phyloP scores from a whole-genome alignment of 1,140 invertebrate species.

The Asobara japonica region DNA sequence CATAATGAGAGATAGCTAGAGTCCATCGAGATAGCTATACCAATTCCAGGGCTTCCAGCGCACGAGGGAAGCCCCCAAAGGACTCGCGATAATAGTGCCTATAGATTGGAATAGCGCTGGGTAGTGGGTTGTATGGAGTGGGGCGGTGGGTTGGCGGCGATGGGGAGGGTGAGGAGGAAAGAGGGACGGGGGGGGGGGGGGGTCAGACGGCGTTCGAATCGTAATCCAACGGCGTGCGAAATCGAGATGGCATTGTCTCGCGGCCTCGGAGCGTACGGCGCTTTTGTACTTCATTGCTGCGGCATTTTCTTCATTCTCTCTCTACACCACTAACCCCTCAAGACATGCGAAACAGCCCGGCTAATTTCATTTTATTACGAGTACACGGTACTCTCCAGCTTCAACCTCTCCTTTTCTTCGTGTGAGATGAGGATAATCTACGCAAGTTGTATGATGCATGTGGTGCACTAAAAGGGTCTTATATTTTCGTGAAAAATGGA shows the following conservation, averaged over 20 bases:
- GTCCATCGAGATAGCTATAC: conserved; percentile 4
- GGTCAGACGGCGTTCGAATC: conserved; percentile 45
- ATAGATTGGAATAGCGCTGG: conserved; percentile 8
- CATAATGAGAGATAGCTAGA: conserved; percentile 14
- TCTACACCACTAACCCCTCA: conserved; percentile 16
- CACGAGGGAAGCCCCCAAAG: conserved; percentile 22
- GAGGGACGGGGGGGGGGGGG: background rate
- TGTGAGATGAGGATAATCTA: background rate
- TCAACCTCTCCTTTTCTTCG: background rate
- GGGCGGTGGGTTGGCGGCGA: background rate
- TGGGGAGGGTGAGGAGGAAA: conserved; percentile 10
- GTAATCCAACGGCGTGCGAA: conserved; percentile 56
- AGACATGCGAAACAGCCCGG: conserved; percentile 42
- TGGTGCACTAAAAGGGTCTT: too few relatives aligned
- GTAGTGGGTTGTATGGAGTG: background rate
- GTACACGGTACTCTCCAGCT: conserved; percentile 23
- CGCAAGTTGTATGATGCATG: background rate
- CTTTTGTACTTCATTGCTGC: conserved; percentile 39
- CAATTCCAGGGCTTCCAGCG: background rate
- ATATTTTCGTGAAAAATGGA: too few relatives aligned
- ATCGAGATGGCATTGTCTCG: conserved; percentile 47
- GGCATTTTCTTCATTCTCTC: conserved; percentile 5
- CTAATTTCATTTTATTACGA: conserved; percentile 58
- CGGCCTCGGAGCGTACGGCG: conserved; percentile 30
- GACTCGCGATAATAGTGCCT: conserved; percentile 9